Conservation (phyloP, 1,140 invertebrate species). For the Hydropsyche tenuis region DNA sequence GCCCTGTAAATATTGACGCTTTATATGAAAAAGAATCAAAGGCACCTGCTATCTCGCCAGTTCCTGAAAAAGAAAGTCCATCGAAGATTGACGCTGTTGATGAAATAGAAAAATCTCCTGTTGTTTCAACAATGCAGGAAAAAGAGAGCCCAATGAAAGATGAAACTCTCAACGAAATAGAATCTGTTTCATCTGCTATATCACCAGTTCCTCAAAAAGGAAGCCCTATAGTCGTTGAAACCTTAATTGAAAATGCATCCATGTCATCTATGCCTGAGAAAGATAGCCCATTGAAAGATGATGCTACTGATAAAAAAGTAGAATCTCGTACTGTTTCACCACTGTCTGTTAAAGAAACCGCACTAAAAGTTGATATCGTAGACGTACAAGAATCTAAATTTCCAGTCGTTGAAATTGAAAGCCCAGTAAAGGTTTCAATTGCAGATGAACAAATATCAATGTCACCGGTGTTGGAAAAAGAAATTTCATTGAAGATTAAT, state of each 20-base stretch:
- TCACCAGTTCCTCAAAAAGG: background rate
- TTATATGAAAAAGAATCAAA: too few species aligned
- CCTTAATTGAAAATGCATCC: background rate
- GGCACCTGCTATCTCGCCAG: too few species aligned
- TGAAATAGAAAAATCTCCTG: too few species aligned
- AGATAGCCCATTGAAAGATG: background rate
- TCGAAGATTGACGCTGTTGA: too few species aligned
- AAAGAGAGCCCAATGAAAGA: background rate
- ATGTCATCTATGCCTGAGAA: constrained; percentile 6
- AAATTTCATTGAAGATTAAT: constrained; percentile 11
- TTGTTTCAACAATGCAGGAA: too few species aligned
- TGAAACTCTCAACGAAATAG: background rate
- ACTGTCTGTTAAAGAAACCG: too few species aligned
- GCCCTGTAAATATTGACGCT: too few species aligned
- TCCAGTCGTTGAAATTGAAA: too few species aligned
- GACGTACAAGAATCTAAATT: too few species aligned
- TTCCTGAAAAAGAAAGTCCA: background rate
- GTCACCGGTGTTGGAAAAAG: background rate
- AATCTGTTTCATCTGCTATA: background rate
- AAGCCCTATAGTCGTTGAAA: background rate
- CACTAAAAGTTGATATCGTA: too few species aligned
- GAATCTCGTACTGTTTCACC: too few species aligned
- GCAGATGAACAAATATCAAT: background rate
- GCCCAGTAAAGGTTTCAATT: too few species aligned
- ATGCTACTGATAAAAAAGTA: background rate